Conservation (phyloP, 2,113 vertebrate species). For the Miniopterus natalensis region DNA sequence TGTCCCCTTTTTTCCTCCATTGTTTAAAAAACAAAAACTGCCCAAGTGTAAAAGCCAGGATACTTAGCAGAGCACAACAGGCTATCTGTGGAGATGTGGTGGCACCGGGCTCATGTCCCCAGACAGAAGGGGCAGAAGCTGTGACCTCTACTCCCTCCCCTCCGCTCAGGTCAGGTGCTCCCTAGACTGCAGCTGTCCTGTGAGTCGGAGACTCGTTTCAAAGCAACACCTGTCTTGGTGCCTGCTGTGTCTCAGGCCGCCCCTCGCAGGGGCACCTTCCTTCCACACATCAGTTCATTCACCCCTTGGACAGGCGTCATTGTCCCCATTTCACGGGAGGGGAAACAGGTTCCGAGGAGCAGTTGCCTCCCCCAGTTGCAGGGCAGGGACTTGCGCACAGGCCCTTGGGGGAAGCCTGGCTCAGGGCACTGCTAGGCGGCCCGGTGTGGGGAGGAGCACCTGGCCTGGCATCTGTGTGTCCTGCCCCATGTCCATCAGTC, state of each 20-base stretch:
- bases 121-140: neutral
- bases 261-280: accelerated
- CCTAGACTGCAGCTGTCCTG: neutral
- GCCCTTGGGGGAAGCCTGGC: accelerated
- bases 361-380: accelerated
- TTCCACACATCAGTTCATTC: accelerated
- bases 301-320: neutral
- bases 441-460: accelerated
- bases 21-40: neutral
- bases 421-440: accelerated
- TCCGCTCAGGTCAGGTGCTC: accelerated
- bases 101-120: accelerated
- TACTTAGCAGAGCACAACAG: neutral
- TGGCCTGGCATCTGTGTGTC: neutral
- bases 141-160: neutral
- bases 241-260: neutral
- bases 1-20: neutral
- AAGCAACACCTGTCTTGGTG: accelerated
- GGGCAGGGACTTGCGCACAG: neutral
- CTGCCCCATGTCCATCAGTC: neutral
- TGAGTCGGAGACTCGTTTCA: no score
- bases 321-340: neutral
- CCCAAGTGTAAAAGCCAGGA: neutral
- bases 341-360: neutral
- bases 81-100: neutral